A percentile compares a stretch with the other conserved stretches of the same genome.
Evolutionary conservation across 2,888 invertebrate species (phyloP).

Genomic region (Leptogaster cylindrica): DNA sequence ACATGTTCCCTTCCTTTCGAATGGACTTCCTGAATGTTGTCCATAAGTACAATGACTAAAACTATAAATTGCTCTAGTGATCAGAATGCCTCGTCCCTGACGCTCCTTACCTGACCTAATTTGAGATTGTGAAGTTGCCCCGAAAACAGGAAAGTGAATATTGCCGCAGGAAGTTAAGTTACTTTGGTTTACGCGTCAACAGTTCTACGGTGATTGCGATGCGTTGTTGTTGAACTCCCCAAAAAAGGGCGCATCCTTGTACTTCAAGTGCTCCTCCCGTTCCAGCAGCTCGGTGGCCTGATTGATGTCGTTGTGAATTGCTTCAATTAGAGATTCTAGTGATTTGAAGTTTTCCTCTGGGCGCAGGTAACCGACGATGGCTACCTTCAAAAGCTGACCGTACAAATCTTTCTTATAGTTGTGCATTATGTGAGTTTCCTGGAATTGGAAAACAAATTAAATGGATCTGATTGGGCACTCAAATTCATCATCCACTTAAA

Average conservation of each 20-base stretch:
- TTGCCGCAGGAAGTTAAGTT: no score
- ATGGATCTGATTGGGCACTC: no score
- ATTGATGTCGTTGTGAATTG: constrained; percentile 81
- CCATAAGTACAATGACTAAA: constrained; percentile 19
- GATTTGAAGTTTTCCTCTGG: constrained; percentile 82
- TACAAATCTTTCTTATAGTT: constrained; percentile 86
- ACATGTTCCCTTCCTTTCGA: not conserved
- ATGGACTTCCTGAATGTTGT: not conserved
- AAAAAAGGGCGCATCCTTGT: constrained; percentile 64
- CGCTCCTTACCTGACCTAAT: no score
- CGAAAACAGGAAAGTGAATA: no score
- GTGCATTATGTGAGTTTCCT: constrained; percentile 93
- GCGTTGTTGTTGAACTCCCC: constrained; percentile 5
- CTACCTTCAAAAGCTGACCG: constrained; percentile 77
- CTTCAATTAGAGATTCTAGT: constrained; percentile 74
- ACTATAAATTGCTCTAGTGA: no score
- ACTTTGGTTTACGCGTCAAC: no score
- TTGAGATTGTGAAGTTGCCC: no score
- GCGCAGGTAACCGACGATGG: constrained; percentile 82
- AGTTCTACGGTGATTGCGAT: no score
- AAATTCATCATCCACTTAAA: no score
- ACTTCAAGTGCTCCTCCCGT: constrained; percentile 62
- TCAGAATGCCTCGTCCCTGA: no score
- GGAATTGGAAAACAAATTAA: no score
- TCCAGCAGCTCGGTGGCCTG: constrained; percentile 71